A percentile compares a stretch with the other conserved stretches of the same genome.
Conservation (phyloP, 2,797 vertebrate species). For the Anomalospiza imberbis region DNA sequence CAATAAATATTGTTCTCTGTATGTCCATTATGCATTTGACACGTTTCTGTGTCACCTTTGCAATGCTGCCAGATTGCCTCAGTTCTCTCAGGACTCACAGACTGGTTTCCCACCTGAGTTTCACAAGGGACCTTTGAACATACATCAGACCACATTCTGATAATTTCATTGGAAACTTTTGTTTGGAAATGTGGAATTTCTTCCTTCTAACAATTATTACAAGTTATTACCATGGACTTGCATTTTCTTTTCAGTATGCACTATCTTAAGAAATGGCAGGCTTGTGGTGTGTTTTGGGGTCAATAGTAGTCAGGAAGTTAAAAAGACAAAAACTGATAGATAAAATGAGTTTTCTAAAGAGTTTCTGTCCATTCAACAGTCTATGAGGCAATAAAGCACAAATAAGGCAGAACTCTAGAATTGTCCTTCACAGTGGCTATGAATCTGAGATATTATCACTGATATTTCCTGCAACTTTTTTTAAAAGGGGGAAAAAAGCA, state of each 20-base stretch:
- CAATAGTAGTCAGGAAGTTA: neutral
- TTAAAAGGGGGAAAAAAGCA: accelerated
- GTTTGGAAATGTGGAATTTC: neutral
- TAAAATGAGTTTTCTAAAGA: neutral
- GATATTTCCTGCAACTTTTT: neutral
- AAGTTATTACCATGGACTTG: neutral
- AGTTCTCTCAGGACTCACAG: neutral
- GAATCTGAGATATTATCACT: neutral
- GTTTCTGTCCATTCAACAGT: neutral
- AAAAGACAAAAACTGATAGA: neutral
- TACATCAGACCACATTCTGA: neutral
- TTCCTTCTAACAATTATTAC: neutral
- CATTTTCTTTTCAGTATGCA: neutral
- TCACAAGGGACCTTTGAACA: accelerated
- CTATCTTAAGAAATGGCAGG: neutral
- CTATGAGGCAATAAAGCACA: neutral
- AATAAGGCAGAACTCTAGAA: neutral
- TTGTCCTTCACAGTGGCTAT: neutral
- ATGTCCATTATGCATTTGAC: accelerated
- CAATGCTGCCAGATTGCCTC: neutral
- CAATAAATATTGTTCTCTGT: neutral
- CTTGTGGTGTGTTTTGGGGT: neutral
- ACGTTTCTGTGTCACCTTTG: neutral
- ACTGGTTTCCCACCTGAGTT: neutral
- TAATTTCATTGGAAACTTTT: neutral